These are phyloP conservation scores for Otolemur crassicaudatus DNA, from an alignment of 2,797 vertebrate genomes.

Conservation along the genomic window DNA sequence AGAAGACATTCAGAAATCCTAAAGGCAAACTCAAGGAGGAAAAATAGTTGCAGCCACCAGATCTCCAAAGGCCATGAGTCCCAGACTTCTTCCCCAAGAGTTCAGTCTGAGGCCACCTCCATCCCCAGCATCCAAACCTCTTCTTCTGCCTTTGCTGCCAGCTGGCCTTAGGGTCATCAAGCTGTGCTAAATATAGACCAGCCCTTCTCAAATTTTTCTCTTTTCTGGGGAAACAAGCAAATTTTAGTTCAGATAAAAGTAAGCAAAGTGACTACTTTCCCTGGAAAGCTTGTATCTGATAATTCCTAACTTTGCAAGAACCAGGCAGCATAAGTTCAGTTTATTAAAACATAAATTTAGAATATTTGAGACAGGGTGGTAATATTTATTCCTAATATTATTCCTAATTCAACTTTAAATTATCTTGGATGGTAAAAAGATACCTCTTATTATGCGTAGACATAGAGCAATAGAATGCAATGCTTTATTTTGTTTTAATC, in stretches of 20 bases:
- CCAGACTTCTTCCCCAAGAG: background rate
- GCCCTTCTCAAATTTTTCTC: background rate
- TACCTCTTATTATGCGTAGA: conserved; percentile 65
- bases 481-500: background rate
- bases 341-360: conserved; percentile 71
- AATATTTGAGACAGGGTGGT: conserved; percentile 26
- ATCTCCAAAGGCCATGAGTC: background rate
- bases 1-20: conserved; percentile 40
- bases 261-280: conserved; percentile 55
- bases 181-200: background rate
- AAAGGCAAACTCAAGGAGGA: background rate
- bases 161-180: conserved; percentile 44
- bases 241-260: conserved; percentile 46
- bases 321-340: conserved; percentile 39
- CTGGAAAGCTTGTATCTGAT: conserved; percentile 60
- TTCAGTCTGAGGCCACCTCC: background rate
- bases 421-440: conserved; percentile 60
- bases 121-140: background rate
- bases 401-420: conserved; percentile 58
- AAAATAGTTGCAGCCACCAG: background rate
- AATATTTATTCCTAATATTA: conserved; percentile 58
- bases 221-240: conserved; percentile 36
- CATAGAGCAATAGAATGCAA: background rate
- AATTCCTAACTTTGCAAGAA: conserved; percentile 71
- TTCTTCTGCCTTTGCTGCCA: background rate